These are phyloP conservation scores for Poecilia gillii DNA, from an alignment of 2,797 vertebrate species.

Conservation along the genomic window DNA sequence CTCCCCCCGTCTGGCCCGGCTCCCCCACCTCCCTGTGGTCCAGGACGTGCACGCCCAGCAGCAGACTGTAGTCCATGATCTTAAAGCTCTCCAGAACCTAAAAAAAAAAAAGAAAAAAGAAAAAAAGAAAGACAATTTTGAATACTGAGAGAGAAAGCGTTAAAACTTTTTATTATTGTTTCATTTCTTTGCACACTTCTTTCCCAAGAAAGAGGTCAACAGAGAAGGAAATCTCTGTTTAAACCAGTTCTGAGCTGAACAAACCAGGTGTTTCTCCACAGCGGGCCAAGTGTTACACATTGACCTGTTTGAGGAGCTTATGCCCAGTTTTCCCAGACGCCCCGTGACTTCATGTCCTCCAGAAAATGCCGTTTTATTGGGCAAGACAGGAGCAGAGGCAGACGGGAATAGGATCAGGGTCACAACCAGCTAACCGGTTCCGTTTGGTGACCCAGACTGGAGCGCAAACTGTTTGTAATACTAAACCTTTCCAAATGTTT, in stretches of 20 bases:
- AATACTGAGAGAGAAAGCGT: neutral
- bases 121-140: neutral
- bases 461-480: neutral
- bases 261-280: slow-evolving; percentile 72
- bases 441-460: slow-evolving; percentile 28
- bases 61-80: slow-evolving; percentile 98
- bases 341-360: slow-evolving; percentile 34
- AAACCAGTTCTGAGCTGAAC: slow-evolving; percentile 51
- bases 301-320: slow-evolving; percentile 62
- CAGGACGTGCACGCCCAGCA: slow-evolving; percentile 93
- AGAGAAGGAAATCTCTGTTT: slow-evolving; percentile 53
- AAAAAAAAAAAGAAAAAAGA: no score
- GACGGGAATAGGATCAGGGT: slow-evolving; percentile 29
- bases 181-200: slow-evolving; percentile 8
- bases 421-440: slow-evolving; percentile 18
- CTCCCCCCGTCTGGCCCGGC: slow-evolving; percentile 78
- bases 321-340: slow-evolving; percentile 55
- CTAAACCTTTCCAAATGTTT: neutral
- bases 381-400: slow-evolving; percentile 11
- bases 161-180: slow-evolving; percentile 15
- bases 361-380: slow-evolving; percentile 28
- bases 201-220: slow-evolving; percentile 20
- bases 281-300: slow-evolving; percentile 66
- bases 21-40: slow-evolving; percentile 88
- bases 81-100: slow-evolving; percentile 99